Percentiles rank a stretch among this genome's conserved stretches.
These are phyloP conservation scores for Siniperca undulata DNA, from an alignment of 2,797 vertebrate species.

Conservation along the genomic window DNA sequence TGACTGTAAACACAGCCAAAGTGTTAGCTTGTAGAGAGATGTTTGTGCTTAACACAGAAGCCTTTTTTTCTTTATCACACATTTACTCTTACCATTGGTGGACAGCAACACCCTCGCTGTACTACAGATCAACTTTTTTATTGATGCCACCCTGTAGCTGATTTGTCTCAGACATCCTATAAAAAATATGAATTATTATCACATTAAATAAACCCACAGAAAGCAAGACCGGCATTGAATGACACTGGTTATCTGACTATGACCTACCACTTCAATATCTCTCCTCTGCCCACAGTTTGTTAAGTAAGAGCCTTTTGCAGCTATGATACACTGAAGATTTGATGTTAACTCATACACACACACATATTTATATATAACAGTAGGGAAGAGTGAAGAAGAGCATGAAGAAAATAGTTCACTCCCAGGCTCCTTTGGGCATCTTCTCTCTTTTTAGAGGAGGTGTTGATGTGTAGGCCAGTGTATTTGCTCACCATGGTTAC, in stretches of 20 bases:
- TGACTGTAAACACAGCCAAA: background rate
- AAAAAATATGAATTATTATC: background rate
- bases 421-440: constrained; percentile 7
- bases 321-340: constrained; percentile 25
- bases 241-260: constrained; percentile 5
- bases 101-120: background rate
- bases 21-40: background rate
- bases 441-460: constrained; percentile 3
- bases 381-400: background rate
- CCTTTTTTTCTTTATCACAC: background rate
- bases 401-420: constrained; percentile 16
- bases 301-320: constrained; percentile 25
- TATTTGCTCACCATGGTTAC: constrained; percentile 44
- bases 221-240: background rate
- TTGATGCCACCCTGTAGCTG: background rate
- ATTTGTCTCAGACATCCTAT: background rate
- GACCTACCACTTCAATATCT: constrained; percentile 8
- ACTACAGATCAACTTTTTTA: background rate
- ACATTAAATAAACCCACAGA: background rate
- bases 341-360: constrained; percentile 7
- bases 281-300: constrained; percentile 27
- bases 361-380: background rate
- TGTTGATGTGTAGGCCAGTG: constrained; percentile 32
- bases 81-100: constrained; percentile 13
- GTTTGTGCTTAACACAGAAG: constrained; percentile 3